A percentile compares a stretch with the other conserved stretches of the same genome.
Evolutionary conservation across 2,888 invertebrate species (phyloP).

Genomic region (Drosophila birchii): DNA sequence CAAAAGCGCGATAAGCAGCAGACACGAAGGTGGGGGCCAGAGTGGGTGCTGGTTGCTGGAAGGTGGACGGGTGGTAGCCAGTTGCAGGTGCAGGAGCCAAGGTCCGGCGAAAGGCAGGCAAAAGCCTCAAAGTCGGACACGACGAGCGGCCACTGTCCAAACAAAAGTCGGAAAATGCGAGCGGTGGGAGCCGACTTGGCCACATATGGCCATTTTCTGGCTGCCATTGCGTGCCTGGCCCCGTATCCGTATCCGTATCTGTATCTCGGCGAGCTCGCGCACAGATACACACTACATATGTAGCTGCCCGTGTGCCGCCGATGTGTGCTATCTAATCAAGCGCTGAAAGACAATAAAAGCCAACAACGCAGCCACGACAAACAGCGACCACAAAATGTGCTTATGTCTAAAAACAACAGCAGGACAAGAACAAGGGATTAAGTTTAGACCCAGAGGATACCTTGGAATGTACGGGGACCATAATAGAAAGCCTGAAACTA

Average conservation of each 20-base stretch:
- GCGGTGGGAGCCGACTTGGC: conserved; percentile 73
- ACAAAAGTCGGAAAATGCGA: conserved; percentile 41
- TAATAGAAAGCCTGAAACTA: background rate
- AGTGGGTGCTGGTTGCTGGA: conserved; percentile 3
- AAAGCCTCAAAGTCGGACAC: conserved; percentile 49
- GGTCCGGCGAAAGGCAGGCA: conserved; percentile 37
- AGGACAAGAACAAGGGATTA: conserved; percentile 56
- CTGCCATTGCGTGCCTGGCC: conserved; percentile 56
- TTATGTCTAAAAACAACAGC: conserved; percentile 50
- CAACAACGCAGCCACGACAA: conserved; percentile 58
- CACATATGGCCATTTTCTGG: conserved; percentile 78
- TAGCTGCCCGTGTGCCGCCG: conserved; percentile 32
- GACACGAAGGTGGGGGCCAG: conserved; percentile 46
- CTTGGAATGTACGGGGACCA: background rate
- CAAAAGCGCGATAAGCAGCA: conserved; percentile 78
- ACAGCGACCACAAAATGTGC: conserved; percentile 66
- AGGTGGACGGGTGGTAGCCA: conserved; percentile 1
- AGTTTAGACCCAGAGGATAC: conserved; percentile 15
- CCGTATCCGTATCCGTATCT: conserved; percentile 41
- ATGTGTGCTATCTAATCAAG: conserved; percentile 78
- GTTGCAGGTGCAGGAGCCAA: conserved; percentile 51
- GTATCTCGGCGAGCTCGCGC: conserved; percentile 21
- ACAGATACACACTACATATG: conserved; percentile 23
- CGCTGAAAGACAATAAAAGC: conserved; percentile 77
- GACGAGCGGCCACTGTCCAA: conserved; percentile 42